Evolutionary conservation across 2,888 invertebrate genomes (phyloP), one percentile per base, ranked within the genome.

Genomic region (Dryobota labecula): DNA sequence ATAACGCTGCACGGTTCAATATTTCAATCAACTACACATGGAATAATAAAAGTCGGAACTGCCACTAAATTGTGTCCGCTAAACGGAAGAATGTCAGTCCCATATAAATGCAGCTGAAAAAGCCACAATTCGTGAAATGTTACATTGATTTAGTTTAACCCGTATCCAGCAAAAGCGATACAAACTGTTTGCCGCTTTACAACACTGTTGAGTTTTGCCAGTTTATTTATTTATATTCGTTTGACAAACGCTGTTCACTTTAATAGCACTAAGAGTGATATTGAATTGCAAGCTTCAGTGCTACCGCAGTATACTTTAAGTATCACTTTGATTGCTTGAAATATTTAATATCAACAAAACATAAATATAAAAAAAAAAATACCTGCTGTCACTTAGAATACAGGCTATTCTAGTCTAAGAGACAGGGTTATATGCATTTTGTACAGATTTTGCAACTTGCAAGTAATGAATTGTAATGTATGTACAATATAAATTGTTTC

Each of bases 131-230:
- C 33, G 33, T 65, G 54, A 68, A 68, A 73, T 41, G 79, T 73
- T 65, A 72, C 83, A 78, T 69, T 75, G 83, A 78, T 72, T 83
- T 78, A 68, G 84, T 82, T 82, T 68, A 84, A 70, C 11, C 53
- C 54, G 56, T 53, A 68, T 72, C 67, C 72, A 33, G 70, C 33
- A 56, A 61, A 30, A 61, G 61, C 64, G 43, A 66, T 71, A 71
- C 82, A 78, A 71, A 71, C 38, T 53, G 49, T 70, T 76, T 45
- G 45, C 36, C 49, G 65, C 27, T 77, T 70, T 36, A 56, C 41
- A 63, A 45, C 27, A 30, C 56, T 49, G 78, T 58, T 60, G 71
- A 51, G 41, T 66, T 49, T 41, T 64, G 68, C 27, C 63, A 80
- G 41, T 80, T 80, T 63, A 66, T 79, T 82, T 78, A 73, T 69